These are phyloP conservation scores for Pseudocheirus occidentalis DNA, from an alignment of 2,797 vertebrate genomes.

Conservation along the genomic window DNA sequence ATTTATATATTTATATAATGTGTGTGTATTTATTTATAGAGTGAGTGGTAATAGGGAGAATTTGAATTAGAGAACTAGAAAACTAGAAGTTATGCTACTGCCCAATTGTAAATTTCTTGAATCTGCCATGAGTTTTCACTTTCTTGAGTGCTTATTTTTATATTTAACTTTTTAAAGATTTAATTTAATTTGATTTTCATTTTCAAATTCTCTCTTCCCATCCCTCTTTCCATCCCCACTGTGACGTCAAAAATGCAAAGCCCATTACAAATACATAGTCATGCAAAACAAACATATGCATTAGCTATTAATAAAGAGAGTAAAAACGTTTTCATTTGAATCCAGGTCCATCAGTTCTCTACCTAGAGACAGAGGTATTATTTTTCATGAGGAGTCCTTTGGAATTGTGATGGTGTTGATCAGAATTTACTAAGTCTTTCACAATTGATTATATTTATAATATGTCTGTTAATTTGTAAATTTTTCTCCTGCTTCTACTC, in stretches of 20 bases:
- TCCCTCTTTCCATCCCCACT: background rate
- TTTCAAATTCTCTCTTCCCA: background rate
- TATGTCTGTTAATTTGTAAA: background rate
- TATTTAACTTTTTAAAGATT: background rate
- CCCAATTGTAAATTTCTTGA: background rate
- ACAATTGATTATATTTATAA: background rate
- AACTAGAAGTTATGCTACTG: background rate
- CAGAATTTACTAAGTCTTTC: background rate
- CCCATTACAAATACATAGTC: background rate
- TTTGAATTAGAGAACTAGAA: background rate
- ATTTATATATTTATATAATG: background rate
- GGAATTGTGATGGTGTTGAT: background rate
- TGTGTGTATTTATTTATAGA: background rate
- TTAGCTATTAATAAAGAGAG: background rate
- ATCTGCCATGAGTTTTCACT: slow-evolving; percentile 19
- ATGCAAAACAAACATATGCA: background rate
- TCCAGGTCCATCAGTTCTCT: background rate
- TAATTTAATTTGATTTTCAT: background rate
- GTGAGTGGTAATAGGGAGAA: background rate
- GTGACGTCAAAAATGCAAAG: background rate
- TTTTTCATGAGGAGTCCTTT: background rate
- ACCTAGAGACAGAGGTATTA: background rate
- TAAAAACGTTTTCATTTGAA: background rate
- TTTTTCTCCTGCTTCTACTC: background rate
- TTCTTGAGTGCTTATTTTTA: slow-evolving; percentile 3